Base-by-base conservation (phyloP, 2,888 invertebrate genomes). In the Synergus umbraculus region DNA sequence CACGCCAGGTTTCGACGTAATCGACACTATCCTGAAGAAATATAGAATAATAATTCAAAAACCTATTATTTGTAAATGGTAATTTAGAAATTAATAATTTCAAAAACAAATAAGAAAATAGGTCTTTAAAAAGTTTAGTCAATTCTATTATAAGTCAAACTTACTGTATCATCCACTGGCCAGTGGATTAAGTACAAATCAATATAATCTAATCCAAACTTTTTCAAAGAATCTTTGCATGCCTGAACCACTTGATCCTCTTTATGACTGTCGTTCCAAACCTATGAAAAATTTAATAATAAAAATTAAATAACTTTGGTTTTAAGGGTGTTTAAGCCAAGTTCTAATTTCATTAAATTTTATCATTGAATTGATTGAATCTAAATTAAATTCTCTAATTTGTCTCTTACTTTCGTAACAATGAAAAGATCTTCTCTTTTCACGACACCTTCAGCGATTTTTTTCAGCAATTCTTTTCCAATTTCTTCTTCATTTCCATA, bases 141-240 rank as follows among this genome's bases (percentile, higher is more conserved):
- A 15, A 49, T 12, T 1, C 13, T 5, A 49, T 15, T 63, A 44
- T 43, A 58, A 44, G 41, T 41, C 2, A 18, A 49, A 22, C 46
- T 22, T 44, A 69, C 69, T 29, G 69, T 49, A 54, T 69, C 58
- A 49, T 29, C 97, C 91, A 96, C 94, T 0, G 98, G 98, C 98
- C 98, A 98, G 91, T 98, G 98, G 22, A 98, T 96, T 8, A 98
- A 93, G 89, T 97, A 98, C 69, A 98, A 93, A 92, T 98, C 97
- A 44, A 98, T 88, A 89, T 98, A 98, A 0, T 94, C 92, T 12
- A 95, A 83, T 4, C 93, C 93, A 13, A 95, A 91, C 80, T 93
- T 92, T 41, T 91, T 87, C 44, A 88, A 69, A 0, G 89, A 90
- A 44, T 18, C 76, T 58, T 86, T 87, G 66, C 90, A 90, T 0